Base-by-base conservation (phyloP, 2,888 invertebrate species). In the Leptura quadrifasciata region DNA sequence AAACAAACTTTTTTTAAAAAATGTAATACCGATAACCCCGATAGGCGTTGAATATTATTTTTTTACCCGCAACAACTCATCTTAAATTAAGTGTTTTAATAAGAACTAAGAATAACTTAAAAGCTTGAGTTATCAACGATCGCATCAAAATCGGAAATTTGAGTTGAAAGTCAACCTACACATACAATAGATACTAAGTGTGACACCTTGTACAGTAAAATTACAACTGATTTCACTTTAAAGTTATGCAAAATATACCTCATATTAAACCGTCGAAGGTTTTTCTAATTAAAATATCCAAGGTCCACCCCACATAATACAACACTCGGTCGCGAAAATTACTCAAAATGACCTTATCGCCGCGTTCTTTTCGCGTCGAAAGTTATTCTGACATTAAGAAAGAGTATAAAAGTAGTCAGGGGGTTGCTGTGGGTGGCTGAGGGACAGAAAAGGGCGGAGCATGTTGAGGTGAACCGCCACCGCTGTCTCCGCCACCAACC, bases 381-480 rank as follows among this genome's bases (percentile, higher is more conserved):
- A 86, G 86, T 85, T 86, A 87, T 86, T 88, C 88, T 88, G 87
- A 88, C 89, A 89, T 89, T 89, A 89, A 89, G 89, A 89, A 89
- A 86, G 86, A 86, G 88, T 87, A 88, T 87, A 89, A 89, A 89
- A 89, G 88, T 88, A 79, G 85, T 85, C 86, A 84, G 84, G 85
- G 86, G 86, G 84, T 79, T 84, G 81, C 80, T 80, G 85, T 84
- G 85, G 85, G 84, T 83, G 84, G 84, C 83, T 83, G 84, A 81
- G 85, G 85, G 86, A 85, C 77, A 80, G 76, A 80, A 82, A 83
- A 85, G 84, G 89, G 89, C 90, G 90, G 89, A 88, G 89, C 89
- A 84, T 90, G 89, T 90, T 90, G 90, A 89, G 90, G 90, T 90
- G 88, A 88, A 89, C 89, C 89, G 89, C 89, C 89, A 88, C 89